phyloP scores from a whole-genome alignment of 1,140 invertebrate species.

The Tachypleus tridentatus region DNA sequence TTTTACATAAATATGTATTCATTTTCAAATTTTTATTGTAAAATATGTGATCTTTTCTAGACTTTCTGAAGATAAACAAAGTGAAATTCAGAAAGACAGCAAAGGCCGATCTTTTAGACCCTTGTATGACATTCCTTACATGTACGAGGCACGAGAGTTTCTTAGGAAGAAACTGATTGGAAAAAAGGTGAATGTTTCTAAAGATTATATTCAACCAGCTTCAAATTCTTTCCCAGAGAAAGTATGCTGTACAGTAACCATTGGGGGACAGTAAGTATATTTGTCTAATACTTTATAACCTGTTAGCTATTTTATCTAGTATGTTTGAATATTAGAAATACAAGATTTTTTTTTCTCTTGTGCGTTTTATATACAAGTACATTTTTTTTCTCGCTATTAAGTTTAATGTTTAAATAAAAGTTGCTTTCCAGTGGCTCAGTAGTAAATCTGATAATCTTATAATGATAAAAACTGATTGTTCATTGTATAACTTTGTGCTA shows the following conservation, averaged over 20 bases:
- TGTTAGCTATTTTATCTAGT: too few relatives aligned
- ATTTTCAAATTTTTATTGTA: background rate
- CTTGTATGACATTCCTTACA: conserved; percentile 93
- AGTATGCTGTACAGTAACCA: conserved; percentile 78
- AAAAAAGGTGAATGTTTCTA: conserved; percentile 78
- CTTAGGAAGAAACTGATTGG: conserved; percentile 90
- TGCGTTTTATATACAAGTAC: too few relatives aligned
- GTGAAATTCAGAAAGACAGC: conserved; percentile 14
- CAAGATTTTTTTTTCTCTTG: too few relatives aligned
- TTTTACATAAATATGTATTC: background rate
- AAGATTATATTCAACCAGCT: conserved; percentile 94
- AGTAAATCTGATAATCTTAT: too few relatives aligned
- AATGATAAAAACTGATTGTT: too few relatives aligned
- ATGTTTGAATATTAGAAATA: too few relatives aligned
- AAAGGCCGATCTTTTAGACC: conserved; percentile 53
- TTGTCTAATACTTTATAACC: conserved; percentile 10
- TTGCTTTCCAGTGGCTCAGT: too few relatives aligned
- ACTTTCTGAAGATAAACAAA: conserved; percentile 12
- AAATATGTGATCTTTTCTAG: conserved; percentile 7
- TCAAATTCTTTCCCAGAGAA: conserved; percentile 90
- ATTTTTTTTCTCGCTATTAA: too few relatives aligned
- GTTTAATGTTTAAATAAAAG: too few relatives aligned
- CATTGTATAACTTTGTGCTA: too few relatives aligned
- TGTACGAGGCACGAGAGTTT: conserved; percentile 97
- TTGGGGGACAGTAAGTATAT: conserved; percentile 61